phyloP scores from a whole-genome alignment of 2,888 invertebrate species.

The Pachliopta kotzebuea region DNA sequence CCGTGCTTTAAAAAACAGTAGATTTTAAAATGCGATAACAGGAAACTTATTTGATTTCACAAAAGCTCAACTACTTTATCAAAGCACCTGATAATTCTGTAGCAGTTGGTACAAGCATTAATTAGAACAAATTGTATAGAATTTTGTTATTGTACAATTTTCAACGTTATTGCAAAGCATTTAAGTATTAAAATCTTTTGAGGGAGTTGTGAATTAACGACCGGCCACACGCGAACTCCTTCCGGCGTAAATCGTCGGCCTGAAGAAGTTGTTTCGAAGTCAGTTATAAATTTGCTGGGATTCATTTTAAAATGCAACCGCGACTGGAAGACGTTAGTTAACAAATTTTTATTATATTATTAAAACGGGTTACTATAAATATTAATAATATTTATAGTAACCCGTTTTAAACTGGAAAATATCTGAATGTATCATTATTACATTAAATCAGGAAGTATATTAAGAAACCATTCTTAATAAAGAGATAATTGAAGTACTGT shows the following conservation, averaged over 20 bases:
- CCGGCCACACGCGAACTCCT: slow-evolving; percentile 24
- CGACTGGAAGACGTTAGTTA: no score
- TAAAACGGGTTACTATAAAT: no score
- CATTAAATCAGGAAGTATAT: no score
- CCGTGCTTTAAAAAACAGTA: no score
- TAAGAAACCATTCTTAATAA: no score
- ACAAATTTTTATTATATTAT: no score
- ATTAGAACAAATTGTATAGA: slow-evolving; percentile 26
- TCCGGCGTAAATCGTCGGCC: slow-evolving; percentile 28
- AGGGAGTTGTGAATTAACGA: not conserved
- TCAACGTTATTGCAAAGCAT: not conserved
- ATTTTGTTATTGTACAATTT: not conserved
- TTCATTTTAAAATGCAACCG: slow-evolving; percentile 19
- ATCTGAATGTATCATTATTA: no score
- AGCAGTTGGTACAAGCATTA: slow-evolving; percentile 19
- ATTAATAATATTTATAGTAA: no score
- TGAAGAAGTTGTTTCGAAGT: slow-evolving; percentile 27
- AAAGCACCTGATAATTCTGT: slow-evolving; percentile 22
- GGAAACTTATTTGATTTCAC: not conserved
- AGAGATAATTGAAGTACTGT: no score
- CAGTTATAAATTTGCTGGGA: slow-evolving; percentile 22
- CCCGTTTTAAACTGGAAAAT: no score
- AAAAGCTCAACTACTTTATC: slow-evolving; percentile 6
- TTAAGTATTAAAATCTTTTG: not conserved
- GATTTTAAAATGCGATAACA: not conserved